Conservation (phyloP, 2,888 invertebrate species). For the Allacma fusca region DNA sequence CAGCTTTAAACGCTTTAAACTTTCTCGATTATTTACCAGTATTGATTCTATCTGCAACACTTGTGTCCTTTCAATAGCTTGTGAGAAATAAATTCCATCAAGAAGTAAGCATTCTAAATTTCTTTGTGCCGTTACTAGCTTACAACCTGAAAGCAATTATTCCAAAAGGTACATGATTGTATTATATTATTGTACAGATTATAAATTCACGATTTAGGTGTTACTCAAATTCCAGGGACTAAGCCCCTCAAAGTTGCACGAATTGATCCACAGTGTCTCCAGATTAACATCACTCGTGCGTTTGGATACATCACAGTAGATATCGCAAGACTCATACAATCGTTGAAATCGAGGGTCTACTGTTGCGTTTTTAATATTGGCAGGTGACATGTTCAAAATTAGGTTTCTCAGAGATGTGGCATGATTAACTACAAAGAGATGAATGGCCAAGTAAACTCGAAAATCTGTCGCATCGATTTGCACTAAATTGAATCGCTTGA, state of each 20-base stretch:
- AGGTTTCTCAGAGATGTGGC: slow-evolving; percentile 23
- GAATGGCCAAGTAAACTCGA: slow-evolving; percentile 32
- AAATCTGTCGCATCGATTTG: slow-evolving; percentile 27
- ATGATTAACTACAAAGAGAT: slow-evolving; percentile 38
- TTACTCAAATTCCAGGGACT: slow-evolving; percentile 40
- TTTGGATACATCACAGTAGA: background rate
- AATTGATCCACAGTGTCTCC: slow-evolving; percentile 40
- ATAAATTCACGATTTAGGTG: background rate
- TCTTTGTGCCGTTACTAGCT: slow-evolving; percentile 20
- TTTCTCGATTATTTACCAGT: slow-evolving; percentile 10
- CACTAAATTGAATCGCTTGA: slow-evolving; percentile 25
- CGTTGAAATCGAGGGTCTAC: slow-evolving; percentile 11
- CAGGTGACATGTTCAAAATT: slow-evolving; percentile 20
- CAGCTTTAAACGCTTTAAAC: slow-evolving; percentile 26
- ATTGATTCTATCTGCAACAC: slow-evolving; percentile 8
- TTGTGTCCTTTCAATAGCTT: slow-evolving; percentile 9
- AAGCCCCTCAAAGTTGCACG: slow-evolving; percentile 34
- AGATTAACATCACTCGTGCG: background rate
- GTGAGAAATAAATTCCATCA: slow-evolving; percentile 39
- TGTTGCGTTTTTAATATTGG: background rate
- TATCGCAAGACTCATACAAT: slow-evolving; percentile 17
- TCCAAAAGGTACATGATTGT: background rate
- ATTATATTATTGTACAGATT: background rate
- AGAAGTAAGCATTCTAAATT: slow-evolving; percentile 38
- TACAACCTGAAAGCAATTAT: slow-evolving; percentile 4